Percentiles rank a stretch among this genome's conserved stretches.
Conservation (phyloP, 2,888 invertebrate genomes). For the Sycophila texana region DNA sequence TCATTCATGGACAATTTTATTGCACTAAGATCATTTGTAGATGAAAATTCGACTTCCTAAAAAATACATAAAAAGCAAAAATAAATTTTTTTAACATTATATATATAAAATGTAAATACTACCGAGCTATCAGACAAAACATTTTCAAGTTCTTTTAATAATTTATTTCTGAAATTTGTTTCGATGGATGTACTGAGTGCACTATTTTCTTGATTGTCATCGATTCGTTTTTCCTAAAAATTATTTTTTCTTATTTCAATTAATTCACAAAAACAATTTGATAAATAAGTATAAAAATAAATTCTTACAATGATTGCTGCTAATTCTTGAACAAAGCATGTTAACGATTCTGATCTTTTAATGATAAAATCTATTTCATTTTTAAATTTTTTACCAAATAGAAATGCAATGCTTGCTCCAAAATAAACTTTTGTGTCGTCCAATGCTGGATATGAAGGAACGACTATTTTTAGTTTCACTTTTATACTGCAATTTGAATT, state of each 20-base stretch:
- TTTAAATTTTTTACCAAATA: slow-evolving; percentile 61
- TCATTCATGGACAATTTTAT: slow-evolving; percentile 65
- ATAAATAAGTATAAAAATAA: not conserved
- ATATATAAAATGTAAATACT: slow-evolving; percentile 12
- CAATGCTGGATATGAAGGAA: slow-evolving; percentile 68
- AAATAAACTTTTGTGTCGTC: slow-evolving; percentile 63
- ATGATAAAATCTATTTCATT: slow-evolving; percentile 60
- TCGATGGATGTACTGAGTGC: not conserved
- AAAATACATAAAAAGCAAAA: slow-evolving; percentile 38
- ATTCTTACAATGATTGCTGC: slow-evolving; percentile 55
- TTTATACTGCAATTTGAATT: slow-evolving; percentile 54
- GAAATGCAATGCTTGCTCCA: slow-evolving; percentile 62
- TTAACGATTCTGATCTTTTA: slow-evolving; percentile 61
- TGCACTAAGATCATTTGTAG: slow-evolving; percentile 60
- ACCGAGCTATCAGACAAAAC: slow-evolving; percentile 64
- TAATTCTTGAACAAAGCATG: slow-evolving; percentile 66
- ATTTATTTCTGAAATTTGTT: slow-evolving; percentile 41
- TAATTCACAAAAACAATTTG: not conserved
- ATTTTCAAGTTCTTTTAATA: slow-evolving; percentile 63
- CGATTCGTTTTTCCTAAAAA: slow-evolving; percentile 37
- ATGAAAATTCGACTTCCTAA: slow-evolving; percentile 63
- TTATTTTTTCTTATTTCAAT: not conserved
- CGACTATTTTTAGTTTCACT: slow-evolving; percentile 65
- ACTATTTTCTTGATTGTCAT: slow-evolving; percentile 13
- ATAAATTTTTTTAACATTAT: not conserved